Evolutionary conservation across 2,888 invertebrate species (phyloP), one percentile per base, ranked within the genome.

Genomic region (Netelia fuscicornis): DNA sequence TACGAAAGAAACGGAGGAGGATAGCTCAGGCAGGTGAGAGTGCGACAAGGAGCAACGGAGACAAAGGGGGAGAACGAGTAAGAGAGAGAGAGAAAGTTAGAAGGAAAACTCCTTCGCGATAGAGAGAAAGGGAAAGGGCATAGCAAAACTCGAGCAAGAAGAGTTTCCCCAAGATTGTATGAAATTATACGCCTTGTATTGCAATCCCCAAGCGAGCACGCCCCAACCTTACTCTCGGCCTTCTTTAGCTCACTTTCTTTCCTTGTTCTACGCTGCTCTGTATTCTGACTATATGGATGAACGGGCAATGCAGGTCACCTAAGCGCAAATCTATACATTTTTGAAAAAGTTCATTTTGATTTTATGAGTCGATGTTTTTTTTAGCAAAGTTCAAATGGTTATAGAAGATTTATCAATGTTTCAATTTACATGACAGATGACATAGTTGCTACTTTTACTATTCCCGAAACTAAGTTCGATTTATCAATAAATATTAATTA

Each of bases 151-250:
- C 74, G 67, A 58, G 58, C 74, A 60, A 58, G 67, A 82, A 82
- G 87, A 87, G 87, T 89, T 90, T 86, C 88, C 83, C 87, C 90
- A 90, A 91, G 90, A 92, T 91, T 90, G 89, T 91, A 90, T 89
- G 90, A 92, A 91, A 90, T 92, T 92, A 90, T 90, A 90, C 89
- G 89, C 86, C 89, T 89, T 91, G 89, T 90, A 90, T 89, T 88
- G 89, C 89, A 89, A 88, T 86, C 91, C 87, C 48, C 48, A 3
- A 81, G 82, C 85, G 74, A 80, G 72, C 85, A 60, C 79, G 67
- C 62, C 80, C 82, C 72, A 80, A 67, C 30, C 78, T 58, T 58
- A 20, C 58, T 58, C 58, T 58, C 17, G 10, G 52, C 71, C 60
- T 58, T 30, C 54, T 71, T 37, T 37, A 17, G 71, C 56, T 75